Evolutionary conservation across 2,797 vertebrate genomes (phyloP), one percentile per base, ranked within the genome.

Genomic region (Poeciliopsis gracilis): DNA sequence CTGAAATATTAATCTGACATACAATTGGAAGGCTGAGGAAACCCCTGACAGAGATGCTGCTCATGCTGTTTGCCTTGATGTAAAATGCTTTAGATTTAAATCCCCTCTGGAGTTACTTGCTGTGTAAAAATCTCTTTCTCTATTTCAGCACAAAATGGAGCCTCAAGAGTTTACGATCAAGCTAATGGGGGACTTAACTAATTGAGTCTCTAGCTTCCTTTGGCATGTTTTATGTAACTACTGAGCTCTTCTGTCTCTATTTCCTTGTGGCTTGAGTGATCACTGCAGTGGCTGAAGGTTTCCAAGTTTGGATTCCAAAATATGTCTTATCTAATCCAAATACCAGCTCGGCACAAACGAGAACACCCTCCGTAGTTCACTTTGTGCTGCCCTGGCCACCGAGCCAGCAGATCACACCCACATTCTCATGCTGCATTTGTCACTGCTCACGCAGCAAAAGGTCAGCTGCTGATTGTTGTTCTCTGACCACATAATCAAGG

Each of bases 1-100:
- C 69, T 81, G 51, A 89, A 92, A 89, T 88, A 88, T 87, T 78
- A 83, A 90, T 85, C 83, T 86, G 74, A 87, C 72, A 70, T 55
- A 78, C 51, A 77, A 77, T 66, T 72, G 25, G 70, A 79, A 84
- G 75, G 73, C 76, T 73, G 70, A 81, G 72, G 81, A 82, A 89
- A 77, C 57, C 70, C 75, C 38, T 46, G 77, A 83, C 61, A 90
- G 74, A 73, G 75, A 79, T 55, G 63, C 47, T 43, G 38, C 81
- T 86, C 71, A 47, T 77, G 82, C 87, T 85, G 85, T 90, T 87
- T 86, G 80, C 57, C 76, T 77, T 77, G 81, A 72, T 89, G 81
- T 87, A 84, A 90, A 86, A 90, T 79, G 75, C 77, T 75, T 83
- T 66, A 49, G 57, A 84, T 86, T 85, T 75, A 87, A 90, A 89